Conservation (phyloP, 2,888 invertebrate genomes). For the Agrochola lota region DNA sequence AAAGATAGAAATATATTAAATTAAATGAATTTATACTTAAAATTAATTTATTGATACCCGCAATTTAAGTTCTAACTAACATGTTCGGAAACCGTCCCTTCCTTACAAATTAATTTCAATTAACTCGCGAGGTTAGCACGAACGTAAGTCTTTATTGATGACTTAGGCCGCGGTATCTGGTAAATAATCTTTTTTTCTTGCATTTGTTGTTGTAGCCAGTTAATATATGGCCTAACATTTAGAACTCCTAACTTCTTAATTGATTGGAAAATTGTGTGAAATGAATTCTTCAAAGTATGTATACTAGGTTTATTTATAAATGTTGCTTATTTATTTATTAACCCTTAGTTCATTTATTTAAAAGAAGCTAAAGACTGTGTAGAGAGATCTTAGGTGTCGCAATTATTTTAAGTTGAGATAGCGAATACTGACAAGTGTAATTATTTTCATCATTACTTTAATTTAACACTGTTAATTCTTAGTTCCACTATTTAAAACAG, state of each 20-base stretch:
- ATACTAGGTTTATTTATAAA: not conserved
- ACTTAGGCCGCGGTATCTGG: not conserved
- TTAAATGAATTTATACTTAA: not conserved
- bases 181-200: not conserved
- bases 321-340: not conserved
- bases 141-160: slow-evolving; percentile 13
- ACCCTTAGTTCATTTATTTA: not conserved
- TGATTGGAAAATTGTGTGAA: not conserved
- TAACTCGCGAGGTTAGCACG: not conserved
- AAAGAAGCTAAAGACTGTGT: not conserved
- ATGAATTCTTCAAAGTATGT: not conserved
- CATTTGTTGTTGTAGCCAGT: not conserved
- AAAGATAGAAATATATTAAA: not conserved
- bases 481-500: not conserved
- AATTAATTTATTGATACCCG: not conserved
- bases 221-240: not conserved
- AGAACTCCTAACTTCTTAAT: not conserved
- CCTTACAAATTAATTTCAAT: slow-evolving; percentile 18
- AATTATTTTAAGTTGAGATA: not conserved
- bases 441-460: not conserved
- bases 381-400: not conserved
- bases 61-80: not conserved
- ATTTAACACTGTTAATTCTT: not conserved
- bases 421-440: not conserved
- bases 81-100: not conserved